Evolutionary conservation across 2,113 vertebrate species (phyloP), one percentile per base, ranked within the genome.

Genomic region (Lepidothrix coronata): DNA sequence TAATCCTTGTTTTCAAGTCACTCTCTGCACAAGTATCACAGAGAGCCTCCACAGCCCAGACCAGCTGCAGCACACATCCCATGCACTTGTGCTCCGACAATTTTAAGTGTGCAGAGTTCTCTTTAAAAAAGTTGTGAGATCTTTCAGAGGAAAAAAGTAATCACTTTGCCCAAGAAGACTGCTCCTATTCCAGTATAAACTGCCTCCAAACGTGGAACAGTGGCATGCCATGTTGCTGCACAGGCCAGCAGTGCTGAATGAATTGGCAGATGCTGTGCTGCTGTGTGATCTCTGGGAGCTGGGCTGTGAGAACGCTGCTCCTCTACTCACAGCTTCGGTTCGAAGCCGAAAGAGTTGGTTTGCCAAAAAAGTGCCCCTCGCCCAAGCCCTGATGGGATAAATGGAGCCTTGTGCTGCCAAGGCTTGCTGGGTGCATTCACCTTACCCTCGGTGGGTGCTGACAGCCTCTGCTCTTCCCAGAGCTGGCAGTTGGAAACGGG

Each of bases 231-330:
- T 95, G 90, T 48, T 72, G 91, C 93, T 79, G 89, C 68, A 41
- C 5, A 65, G 86, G 95, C 96, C 95, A 97, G 95, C 92, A 92
- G 68, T 3, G 66, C 94, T 93, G 95, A 97, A 92, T 95, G 94
- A 91, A 78, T 95, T 97, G 96, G 96, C 91, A 95, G 93, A 93
- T 86, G 68, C 88, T 49, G 83, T 19, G 17, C 85, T 57, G 93
- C 93, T 71, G 84, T 63, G 16, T 54, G 72, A 87, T 63, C 76
- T 43, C 58, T 88, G 84, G 89, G 68, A 83, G 88, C 68, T 37
- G 62, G 67, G 63, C 81, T 87, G 75, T 11, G 52, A 87, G 71
- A 76, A 46, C 0, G 1, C 49, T 24, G 85, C 76, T 95, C 61
- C 66, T 91, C 41, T 35, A 9, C 83, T 86, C 48, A 46, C 58